Base-by-base conservation (phyloP, 2,888 invertebrate genomes). In the Rotaria macrura region DNA sequence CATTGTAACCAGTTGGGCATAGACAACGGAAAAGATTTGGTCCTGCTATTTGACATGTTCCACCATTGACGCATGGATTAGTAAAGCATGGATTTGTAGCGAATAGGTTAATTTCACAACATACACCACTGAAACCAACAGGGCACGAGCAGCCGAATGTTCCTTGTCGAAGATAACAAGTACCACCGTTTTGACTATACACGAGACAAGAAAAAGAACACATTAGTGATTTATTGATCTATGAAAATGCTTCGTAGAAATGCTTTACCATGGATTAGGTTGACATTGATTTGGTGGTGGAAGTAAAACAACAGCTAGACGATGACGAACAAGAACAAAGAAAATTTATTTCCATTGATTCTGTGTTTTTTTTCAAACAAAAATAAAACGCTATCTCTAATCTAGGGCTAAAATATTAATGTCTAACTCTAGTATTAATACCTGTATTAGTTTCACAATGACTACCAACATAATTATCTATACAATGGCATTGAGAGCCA, bases 51-150 rank as follows among this genome's bases (percentile, higher is more conserved):
- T 43, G 25, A 87, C 91, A 91, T 1, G 92, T 93, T 14, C 93
- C 95, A 79, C 92, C 93, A 90, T 94, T 94, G 88, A 92, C 92
- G 91, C 95, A 95, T 90, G 94, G 94, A 87, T 83, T 87, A 14
- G 55, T 79, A n/a, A n/a, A 55, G 72, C 86, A 86, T n/a, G 83
- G 85, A 43, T 86, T 72, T 2, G 83, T 83, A 17, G 79, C 34
- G 25, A 34, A 23, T 25, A 79, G n/a, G n/a, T 79, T 79, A 10
- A 47, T 65, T 43, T 86, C 85, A 52, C 85, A 85, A 25, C 57
- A 54, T 47, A 38, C 23, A 52, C 86, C 86, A 23, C 40, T 85
- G 12, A 57, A 57, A 9, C 86, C 86, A n/a, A 84, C n/a, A 1
- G 86, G 86, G 83, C 86, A 86, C 29, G 79, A 29, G 52, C 86